Evolutionary conservation across 2,888 invertebrate species (phyloP), one percentile per base, ranked within the genome.

Genomic region (Diarsia mendica): DNA sequence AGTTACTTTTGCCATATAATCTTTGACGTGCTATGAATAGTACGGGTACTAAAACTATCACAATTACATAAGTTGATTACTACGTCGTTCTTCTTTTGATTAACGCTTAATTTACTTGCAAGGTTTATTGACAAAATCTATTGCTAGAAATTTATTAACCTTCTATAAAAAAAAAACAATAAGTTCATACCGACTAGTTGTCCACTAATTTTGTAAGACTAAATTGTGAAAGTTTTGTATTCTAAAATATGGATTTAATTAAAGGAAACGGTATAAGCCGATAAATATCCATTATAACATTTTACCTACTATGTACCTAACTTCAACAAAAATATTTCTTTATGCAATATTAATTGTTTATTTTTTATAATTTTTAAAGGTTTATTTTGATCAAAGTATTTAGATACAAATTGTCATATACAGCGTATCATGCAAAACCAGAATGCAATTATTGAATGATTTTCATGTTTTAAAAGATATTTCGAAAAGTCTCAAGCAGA

Each of bases 1-100:
- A 93, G 96, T 96, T 83, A 96, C 96, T 85, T 96, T 96, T 94
- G 96, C 96, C 87, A 88, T 96, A 68, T 96, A 94, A 89, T 60
- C 11, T 69, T 46, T 44, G 11, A 23, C 20, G 33, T 67, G 53
- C 48, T 33, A 28, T 15, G 28, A 39, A 65, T 51, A 72, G 20
- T 60, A 63, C 48, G 11, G 64, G 28, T 70, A 77, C 66, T 75
- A 77, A 86, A 80, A 79, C 80, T 75, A 71, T 72, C 79, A 76
- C 76, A 76, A 28, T 63, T n/a, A n/a, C n/a, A n/a, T n/a, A 55
- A 68, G 18, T 60, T 28, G 13, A n/a, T 61, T 48, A 75, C 15
- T 18, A 44, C 15, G 33, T 49, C 20, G 23, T 44, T 80, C 0
- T 80, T 80, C 23, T 13, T 80, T 33, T 18, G 20, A 73, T 64